Evolutionary conservation across 1,140 invertebrate species (phyloP), one percentile per base, ranked within the genome.

Genomic region (Nephotettix cincticeps): DNA sequence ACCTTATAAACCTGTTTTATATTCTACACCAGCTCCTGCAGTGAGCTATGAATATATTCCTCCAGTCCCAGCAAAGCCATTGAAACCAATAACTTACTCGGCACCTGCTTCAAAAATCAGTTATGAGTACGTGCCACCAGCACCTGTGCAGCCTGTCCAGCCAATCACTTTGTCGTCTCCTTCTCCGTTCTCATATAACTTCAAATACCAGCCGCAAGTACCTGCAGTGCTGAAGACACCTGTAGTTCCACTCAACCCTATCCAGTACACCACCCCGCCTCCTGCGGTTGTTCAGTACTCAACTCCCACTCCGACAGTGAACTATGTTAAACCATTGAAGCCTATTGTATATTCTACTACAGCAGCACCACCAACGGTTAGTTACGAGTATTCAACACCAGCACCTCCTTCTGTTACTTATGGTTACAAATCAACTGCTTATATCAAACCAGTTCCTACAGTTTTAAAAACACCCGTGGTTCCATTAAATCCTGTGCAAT

Each of bases 401-500:
- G 30, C 65, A n/a, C 63, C 70, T 9, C 28, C 29, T 14, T 17
- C 47, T 1, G 36, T 64, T 58, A 29, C 65, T 27, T 19, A 27
- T 54, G 63, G 54, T 30, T 51, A 36, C 32, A 30, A 21, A n/a
- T 45, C 58, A 47, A 29, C 61, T 43, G 30, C 28, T 36, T 65
- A 28, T 14, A 23, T 63, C 13, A 47, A 54, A 67, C 40, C 36
- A 6, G 56, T 23, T 13, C 66, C 56, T 19, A 61, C 70, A 40
- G 69, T 71, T 0, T 27, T 65, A 19, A 72, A 66, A 1, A 71
- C 75, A 3, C 75, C 77, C 13, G 58, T 67, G 13, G 73, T 77
- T 6, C 77, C 77, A 0, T 76, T 77, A 1, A 78, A 77, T 21
- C 75, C 76, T 0, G 75, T 75, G 27, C 72, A 71, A n/a, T 77